These are phyloP conservation scores for Daphoenositta chrysoptera DNA, from an alignment of 2,113 vertebrate genomes.

Conservation along the genomic window DNA sequence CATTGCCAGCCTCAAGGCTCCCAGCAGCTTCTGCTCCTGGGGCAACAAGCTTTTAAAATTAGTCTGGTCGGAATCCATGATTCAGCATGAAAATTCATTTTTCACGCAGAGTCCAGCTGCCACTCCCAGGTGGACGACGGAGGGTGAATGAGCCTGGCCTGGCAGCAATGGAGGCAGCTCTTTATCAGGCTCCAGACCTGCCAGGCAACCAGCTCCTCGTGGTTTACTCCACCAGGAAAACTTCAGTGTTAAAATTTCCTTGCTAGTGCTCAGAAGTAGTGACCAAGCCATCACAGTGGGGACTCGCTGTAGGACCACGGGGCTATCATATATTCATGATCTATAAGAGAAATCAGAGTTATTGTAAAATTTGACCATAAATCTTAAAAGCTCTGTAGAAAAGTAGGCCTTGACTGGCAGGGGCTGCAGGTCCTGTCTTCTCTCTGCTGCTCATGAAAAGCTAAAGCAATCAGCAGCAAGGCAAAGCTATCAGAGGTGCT, in stretches of 20 bases:
- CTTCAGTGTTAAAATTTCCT: background rate
- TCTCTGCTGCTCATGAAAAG: background rate
- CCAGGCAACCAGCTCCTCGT: background rate
- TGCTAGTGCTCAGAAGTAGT: background rate
- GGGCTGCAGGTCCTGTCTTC: background rate
- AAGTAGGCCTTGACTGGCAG: background rate
- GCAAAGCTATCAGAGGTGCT: background rate
- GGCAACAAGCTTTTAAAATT: background rate
- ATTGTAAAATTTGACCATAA: background rate
- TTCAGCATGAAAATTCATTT: background rate
- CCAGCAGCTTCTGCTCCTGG: background rate
- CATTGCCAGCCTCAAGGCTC: background rate
- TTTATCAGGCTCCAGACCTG: background rate
- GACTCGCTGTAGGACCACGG: fast-evolving
- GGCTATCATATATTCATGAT: background rate
- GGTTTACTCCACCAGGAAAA: background rate
- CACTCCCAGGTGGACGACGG: background rate
- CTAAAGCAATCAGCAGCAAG: background rate
- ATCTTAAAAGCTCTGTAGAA: background rate
- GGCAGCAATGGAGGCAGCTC: background rate
- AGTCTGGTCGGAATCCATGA: background rate
- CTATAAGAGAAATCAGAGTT: background rate
- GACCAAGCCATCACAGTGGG: background rate
- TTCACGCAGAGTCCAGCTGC: background rate
- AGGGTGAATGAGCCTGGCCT: background rate